These are phyloP conservation scores for Bombus fervidus DNA, from an alignment of 1,140 invertebrate genomes.

Conservation along the genomic window DNA sequence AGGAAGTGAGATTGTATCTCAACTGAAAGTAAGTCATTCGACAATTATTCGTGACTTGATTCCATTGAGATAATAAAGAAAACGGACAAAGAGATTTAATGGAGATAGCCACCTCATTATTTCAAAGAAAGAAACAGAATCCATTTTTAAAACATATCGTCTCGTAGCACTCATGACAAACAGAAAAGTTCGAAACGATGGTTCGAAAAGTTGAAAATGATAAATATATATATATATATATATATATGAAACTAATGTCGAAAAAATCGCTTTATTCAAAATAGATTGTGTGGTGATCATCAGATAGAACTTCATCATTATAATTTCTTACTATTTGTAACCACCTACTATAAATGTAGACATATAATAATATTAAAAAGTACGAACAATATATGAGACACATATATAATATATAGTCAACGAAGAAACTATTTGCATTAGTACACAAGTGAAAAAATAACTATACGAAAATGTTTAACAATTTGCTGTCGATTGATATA, in stretches of 20 bases:
- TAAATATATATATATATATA: neutral
- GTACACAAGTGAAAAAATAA: neutral
- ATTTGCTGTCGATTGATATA: neutral
- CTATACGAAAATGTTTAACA: neutral
- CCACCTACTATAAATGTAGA: neutral
- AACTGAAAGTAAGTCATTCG: neutral
- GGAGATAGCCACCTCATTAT: neutral
- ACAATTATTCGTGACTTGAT: neutral
- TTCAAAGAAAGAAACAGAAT: constrained; percentile 2
- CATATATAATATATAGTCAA: too few species aligned
- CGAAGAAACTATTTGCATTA: neutral
- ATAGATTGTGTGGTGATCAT: neutral
- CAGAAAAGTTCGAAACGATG: neutral
- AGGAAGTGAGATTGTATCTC: neutral
- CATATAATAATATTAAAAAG: neutral
- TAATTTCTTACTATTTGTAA: too few species aligned
- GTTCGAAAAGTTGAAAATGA: neutral
- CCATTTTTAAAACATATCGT: neutral
- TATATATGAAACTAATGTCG: neutral
- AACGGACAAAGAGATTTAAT: neutral
- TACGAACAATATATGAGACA: neutral
- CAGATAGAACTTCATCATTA: too few species aligned
- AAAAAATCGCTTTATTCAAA: neutral
- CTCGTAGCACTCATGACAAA: neutral
- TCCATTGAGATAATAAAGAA: neutral